phyloP scores from a whole-genome alignment of 2,888 invertebrate genomes.

The Craniophora ligustri region DNA sequence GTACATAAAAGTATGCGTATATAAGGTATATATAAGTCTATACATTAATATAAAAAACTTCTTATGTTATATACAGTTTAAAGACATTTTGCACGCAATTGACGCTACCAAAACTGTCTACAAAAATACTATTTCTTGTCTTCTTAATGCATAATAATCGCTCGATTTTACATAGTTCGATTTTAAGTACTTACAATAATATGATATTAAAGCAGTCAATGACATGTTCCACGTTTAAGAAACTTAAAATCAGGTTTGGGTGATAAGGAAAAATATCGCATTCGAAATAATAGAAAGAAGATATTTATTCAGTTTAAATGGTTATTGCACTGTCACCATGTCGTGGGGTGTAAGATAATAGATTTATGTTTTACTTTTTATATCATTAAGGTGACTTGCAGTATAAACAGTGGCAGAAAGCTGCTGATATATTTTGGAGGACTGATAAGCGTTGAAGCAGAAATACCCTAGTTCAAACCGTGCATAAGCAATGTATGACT shows the following conservation, averaged over 20 bases:
- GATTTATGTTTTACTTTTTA: too few relatives aligned
- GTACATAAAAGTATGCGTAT: neutral
- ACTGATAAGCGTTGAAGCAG: too few relatives aligned
- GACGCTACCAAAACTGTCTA: neutral
- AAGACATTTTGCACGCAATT: neutral
- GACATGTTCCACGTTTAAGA: neutral
- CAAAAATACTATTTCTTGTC: neutral
- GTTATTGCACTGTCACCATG: too few relatives aligned
- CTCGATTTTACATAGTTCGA: neutral
- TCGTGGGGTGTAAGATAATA: too few relatives aligned
- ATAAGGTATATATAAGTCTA: neutral
- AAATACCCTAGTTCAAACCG: too few relatives aligned
- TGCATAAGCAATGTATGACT: too few relatives aligned
- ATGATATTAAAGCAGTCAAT: neutral
- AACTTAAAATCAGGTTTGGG: neutral
- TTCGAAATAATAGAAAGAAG: neutral
- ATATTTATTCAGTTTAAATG: too few relatives aligned
- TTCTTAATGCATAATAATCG: conserved; percentile 2
- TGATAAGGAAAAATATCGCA: neutral
- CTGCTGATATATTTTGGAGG: too few relatives aligned
- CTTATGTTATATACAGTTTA: neutral
- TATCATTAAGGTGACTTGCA: too few relatives aligned
- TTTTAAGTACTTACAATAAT: neutral
- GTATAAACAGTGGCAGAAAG: too few relatives aligned
- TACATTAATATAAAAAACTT: too few relatives aligned